Percentiles rank a stretch among this genome's conserved stretches.
Evolutionary conservation across 2,113 vertebrate species (phyloP).

Genomic region (Labeo rohita): DNA sequence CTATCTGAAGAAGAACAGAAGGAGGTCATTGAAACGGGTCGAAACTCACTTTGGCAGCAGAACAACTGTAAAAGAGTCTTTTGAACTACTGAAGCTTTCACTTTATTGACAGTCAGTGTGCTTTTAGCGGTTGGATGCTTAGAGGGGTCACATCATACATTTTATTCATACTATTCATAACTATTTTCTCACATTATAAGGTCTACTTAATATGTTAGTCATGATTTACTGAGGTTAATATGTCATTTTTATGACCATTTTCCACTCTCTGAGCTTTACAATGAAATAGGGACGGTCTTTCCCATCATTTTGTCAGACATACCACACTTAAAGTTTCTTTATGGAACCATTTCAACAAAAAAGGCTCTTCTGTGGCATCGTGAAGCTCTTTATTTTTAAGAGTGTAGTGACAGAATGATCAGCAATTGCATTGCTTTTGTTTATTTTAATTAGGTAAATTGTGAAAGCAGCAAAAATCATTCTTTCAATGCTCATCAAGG

Average conservation of each 20-base stretch:
- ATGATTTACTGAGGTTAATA: not conserved
- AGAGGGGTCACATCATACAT: not conserved
- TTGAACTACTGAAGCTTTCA: not conserved
- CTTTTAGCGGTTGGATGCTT: not conserved
- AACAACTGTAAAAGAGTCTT: not conserved
- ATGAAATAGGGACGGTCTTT: not conserved
- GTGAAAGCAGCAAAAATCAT: not conserved
- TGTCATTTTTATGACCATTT: not conserved
- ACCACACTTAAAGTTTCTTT: too few relatives aligned
- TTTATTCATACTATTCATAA: not conserved
- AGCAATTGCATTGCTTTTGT: not conserved
- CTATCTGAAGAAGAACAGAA: conserved; percentile 68
- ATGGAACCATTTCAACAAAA: too few relatives aligned
- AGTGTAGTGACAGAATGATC: not conserved
- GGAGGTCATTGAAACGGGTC: conserved; percentile 28
- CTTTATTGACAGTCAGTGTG: conserved; percentile 1
- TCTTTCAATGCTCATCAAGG: too few relatives aligned
- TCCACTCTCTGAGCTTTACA: not conserved
- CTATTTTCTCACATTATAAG: not conserved
- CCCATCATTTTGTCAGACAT: not conserved
- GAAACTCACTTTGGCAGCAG: not conserved
- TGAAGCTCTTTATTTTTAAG: too few relatives aligned
- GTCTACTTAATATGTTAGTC: not conserved
- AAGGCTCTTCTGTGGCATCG: too few relatives aligned
- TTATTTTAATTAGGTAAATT: not conserved